A percentile compares a stretch with the other conserved stretches of the same genome.
Evolutionary conservation across 2,797 vertebrate genomes (phyloP).

Genomic region (Hypotaenidia okinawae): DNA sequence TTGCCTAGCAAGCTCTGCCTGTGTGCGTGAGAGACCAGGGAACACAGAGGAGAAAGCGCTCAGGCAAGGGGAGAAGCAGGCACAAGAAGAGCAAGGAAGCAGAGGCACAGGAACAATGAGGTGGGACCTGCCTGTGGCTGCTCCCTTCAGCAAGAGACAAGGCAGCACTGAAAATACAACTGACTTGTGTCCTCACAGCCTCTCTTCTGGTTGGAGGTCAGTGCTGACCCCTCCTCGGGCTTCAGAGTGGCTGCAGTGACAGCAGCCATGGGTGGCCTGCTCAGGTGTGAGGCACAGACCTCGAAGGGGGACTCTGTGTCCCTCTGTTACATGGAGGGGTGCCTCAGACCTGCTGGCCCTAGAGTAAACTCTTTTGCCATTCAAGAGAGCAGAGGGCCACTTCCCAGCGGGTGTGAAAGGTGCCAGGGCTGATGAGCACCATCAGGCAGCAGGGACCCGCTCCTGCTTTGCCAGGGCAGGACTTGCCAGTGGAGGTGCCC

Average conservation of each 20-base stretch:
- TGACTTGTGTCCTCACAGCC: not conserved
- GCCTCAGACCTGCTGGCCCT: not conserved
- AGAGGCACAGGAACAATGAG: not conserved
- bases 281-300: not conserved
- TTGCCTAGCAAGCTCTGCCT: not conserved
- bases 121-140: not conserved
- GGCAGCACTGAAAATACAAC: not conserved
- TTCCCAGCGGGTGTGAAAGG: fast-evolving
- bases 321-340: not conserved
- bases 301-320: fast-evolving
- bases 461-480: not conserved
- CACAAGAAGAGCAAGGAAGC: not conserved
- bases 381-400: not conserved
- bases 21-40: not conserved
- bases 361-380: not conserved
- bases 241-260: not conserved
- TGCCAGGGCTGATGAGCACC: not conserved
- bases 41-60: not conserved
- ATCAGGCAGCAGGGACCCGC: not conserved
- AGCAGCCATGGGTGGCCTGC: not conserved
- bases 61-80: not conserved
- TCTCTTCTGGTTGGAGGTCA: not conserved
- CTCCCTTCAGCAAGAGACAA: not conserved
- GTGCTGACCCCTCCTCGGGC: not conserved
- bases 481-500: not conserved